Conservation (phyloP, 1,140 invertebrate species). For the Dendroctonus valens region DNA sequence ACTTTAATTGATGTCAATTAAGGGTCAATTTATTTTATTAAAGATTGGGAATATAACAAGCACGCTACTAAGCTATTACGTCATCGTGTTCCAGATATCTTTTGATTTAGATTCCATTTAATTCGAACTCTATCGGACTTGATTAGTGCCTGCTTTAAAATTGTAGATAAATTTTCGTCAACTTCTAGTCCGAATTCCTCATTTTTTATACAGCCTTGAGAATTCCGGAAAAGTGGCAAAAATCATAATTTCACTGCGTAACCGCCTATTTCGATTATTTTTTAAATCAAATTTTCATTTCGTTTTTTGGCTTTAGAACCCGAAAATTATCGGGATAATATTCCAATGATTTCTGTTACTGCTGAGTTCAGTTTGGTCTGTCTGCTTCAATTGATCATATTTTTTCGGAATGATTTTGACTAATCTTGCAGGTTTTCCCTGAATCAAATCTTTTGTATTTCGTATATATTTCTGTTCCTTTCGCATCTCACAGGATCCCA, state of each 20-base stretch:
- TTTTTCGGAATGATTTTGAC: background rate
- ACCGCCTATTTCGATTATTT: no score
- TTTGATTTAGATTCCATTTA: conserved; percentile 26
- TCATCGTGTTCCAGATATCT: conserved; percentile 32
- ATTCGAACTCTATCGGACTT: conserved; percentile 2
- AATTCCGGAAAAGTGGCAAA: background rate
- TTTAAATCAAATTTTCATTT: no score
- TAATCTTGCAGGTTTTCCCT: background rate
- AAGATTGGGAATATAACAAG: conserved; percentile 32
- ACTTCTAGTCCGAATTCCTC: background rate
- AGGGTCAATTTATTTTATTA: conserved; percentile 33
- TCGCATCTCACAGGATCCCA: background rate
- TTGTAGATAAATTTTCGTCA: background rate
- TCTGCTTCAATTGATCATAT: background rate
- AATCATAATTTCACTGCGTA: background rate
- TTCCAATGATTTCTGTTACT: no score
- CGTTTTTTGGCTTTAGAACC: no score
- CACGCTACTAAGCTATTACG: conserved; percentile 24
- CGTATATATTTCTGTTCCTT: background rate
- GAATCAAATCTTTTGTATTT: background rate
- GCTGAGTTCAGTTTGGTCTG: no score
- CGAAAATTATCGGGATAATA: no score
- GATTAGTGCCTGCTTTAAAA: background rate
- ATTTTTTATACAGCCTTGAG: background rate
- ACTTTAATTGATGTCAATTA: conserved; percentile 34